Conservation (phyloP, 2,888 invertebrate species). For the Drosophila pseudotalamancana region DNA sequence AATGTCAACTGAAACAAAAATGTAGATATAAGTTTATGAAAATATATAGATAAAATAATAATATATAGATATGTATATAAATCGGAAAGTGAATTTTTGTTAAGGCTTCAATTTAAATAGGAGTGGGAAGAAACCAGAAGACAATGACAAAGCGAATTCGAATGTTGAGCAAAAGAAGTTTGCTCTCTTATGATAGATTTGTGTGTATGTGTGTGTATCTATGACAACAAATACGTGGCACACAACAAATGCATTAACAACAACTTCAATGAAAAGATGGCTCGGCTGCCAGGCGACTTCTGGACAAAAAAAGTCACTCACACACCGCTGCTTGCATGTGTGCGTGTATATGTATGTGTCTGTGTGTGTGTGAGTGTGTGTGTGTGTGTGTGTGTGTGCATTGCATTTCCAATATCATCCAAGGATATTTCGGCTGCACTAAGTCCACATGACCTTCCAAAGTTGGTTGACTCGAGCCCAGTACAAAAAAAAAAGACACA, state of each 20-base stretch:
- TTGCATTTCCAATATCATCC: conserved; percentile 71
- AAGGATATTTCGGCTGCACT: conserved; percentile 77
- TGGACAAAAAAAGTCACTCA: conserved; percentile 23
- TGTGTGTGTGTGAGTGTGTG: conserved; percentile 36
- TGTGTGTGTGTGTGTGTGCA: conserved; percentile 38
- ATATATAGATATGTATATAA: too few species aligned
- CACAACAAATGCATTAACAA: conserved; percentile 34
- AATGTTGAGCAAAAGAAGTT: conserved; percentile 1
- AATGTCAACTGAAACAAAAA: too few species aligned
- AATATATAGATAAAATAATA: too few species aligned
- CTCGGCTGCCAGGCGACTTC: conserved; percentile 44
- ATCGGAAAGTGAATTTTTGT: not conserved
- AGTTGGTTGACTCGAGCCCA: conserved; percentile 77
- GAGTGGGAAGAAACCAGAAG: not conserved
- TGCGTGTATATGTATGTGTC: conserved; percentile 17
- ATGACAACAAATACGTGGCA: conserved; percentile 52
- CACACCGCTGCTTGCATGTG: not conserved
- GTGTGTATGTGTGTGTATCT: conserved; percentile 33
- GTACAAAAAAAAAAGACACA: conserved; percentile 3
- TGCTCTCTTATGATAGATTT: conserved; percentile 2
- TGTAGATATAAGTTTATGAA: too few species aligned
- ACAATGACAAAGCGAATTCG: conserved; percentile 1
- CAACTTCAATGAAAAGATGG: conserved; percentile 9
- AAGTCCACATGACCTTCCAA: conserved; percentile 80
- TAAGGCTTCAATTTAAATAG: not conserved